Evolutionary conservation across 1,140 invertebrate genomes (phyloP), one percentile per base, ranked within the genome.

Genomic region (Ylistrum balloti): DNA sequence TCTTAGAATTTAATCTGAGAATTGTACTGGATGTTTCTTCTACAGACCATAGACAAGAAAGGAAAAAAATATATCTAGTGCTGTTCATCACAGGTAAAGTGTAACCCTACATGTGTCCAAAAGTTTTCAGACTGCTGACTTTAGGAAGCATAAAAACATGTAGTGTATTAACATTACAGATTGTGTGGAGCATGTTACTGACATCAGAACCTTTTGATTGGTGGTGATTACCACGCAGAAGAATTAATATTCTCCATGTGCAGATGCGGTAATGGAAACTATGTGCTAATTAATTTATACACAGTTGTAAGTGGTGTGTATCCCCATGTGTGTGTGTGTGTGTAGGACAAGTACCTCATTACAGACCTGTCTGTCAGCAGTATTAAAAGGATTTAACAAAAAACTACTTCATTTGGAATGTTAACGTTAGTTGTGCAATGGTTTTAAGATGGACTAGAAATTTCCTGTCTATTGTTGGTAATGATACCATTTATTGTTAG

Each of bases 211-310:
- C 56, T n/a, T n/a, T 74, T 74, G 56, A 74, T 74, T 74, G 22
- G 22, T 28, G 56, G 56, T 11, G 56, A 74, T 74, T 74, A 28
- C 56, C 0, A 9, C n/a, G n/a, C 17, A 28, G 56, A n/a, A n/a
- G n/a, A 74, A 28, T 74, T 74, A 28, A 74, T 74, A 74, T 74
- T n/a, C 56, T 74, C n/a, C 56, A 74, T 74, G 56, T 74, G 56
- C 17, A 17, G 56, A 74, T 74, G 56, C 56, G 5, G 56, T 74
- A 74, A 28, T 74, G 56, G 56, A 74, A 74, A 74, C 56, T 28
- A 74, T 74, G 56, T 74, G 56, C 56, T 74, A 74, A 74, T 74
- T 74, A 74, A 74, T 74, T 74, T 74, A n/a, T 74, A 74, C 56
- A 74, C 56, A n/a, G 56, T n/a, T n/a, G 22, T 74, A 74, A 74